Conservation (phyloP, 2,888 invertebrate species). For the Cabera pusaria region DNA sequence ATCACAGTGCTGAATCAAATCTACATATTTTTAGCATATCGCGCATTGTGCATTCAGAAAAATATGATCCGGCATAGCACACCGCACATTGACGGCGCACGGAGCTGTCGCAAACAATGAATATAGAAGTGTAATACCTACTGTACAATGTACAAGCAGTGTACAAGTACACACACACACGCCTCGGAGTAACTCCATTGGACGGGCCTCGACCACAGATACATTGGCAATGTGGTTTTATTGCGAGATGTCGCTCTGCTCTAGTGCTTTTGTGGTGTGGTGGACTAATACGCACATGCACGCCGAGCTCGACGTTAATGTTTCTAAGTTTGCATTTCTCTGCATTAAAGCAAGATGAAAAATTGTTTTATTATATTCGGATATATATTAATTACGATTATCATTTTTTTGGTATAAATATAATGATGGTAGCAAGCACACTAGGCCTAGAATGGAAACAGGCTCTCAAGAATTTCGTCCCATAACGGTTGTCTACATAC, state of each 20-base stretch:
- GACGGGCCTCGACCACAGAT: conserved; percentile 50
- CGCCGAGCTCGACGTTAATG: conserved; percentile 21
- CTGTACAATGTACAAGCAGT: conserved; percentile 41
- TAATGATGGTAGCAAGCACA: too few relatives aligned
- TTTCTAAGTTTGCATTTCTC: conserved; percentile 21
- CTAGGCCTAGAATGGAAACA: too few relatives aligned
- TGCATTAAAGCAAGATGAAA: conserved; percentile 9
- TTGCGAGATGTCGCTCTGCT: conserved; percentile 60
- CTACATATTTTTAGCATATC: conserved; percentile 43
- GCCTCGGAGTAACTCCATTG: conserved; percentile 39
- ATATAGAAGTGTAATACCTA: too few relatives aligned
- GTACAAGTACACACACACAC: conserved; percentile 43
- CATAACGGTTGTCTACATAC: too few relatives aligned
- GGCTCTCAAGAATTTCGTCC: too few relatives aligned
- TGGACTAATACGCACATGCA: conserved; percentile 50
- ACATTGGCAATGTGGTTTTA: conserved; percentile 55
- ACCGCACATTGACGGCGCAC: conserved; percentile 37
- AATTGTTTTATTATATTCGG: too few relatives aligned
- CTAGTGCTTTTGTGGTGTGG: conserved; percentile 62
- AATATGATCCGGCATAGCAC: conserved; percentile 44
- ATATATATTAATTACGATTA: too few relatives aligned
- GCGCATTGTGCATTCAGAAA: conserved; percentile 37
- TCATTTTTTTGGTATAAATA: too few relatives aligned
- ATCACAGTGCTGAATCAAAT: conserved; percentile 38
- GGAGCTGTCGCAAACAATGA: conserved; percentile 47